Conservation (phyloP, 2,888 invertebrate genomes). For the Limulus polyphemus region DNA sequence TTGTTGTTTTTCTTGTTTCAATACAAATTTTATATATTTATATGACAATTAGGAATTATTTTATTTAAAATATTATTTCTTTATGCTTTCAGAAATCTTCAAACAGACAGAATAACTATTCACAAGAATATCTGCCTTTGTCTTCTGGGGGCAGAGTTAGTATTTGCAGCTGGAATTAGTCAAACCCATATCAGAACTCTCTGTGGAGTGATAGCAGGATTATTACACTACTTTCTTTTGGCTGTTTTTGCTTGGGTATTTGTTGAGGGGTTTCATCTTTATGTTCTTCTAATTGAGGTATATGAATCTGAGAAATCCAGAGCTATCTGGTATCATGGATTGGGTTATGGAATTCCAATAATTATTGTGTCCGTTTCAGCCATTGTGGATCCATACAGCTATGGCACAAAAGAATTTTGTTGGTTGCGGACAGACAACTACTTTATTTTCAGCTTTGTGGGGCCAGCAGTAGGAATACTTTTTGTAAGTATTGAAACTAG, state of each 20-base stretch:
- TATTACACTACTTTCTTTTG: slow-evolving; percentile 64
- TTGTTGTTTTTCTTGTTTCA: too few relatives aligned
- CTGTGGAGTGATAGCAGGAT: slow-evolving; percentile 76
- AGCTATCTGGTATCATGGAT: slow-evolving; percentile 75
- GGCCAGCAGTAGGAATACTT: slow-evolving; percentile 73
- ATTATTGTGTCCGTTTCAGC: slow-evolving; percentile 67
- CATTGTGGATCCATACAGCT: slow-evolving; percentile 65
- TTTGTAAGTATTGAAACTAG: slow-evolving; percentile 32
- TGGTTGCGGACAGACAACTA: slow-evolving; percentile 75
- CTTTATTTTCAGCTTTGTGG: slow-evolving; percentile 86
- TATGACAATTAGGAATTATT: too few relatives aligned
- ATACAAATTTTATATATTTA: too few relatives aligned
- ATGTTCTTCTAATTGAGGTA: slow-evolving; percentile 86
- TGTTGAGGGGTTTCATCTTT: slow-evolving; percentile 89
- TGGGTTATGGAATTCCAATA: slow-evolving; percentile 71
- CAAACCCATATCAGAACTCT: slow-evolving; percentile 69
- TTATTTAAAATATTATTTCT: too few relatives aligned
- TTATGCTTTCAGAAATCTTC: slow-evolving; percentile 47
- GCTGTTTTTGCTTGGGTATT: slow-evolving; percentile 94
- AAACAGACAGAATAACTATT: slow-evolving; percentile 72
- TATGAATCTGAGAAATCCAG: slow-evolving; percentile 81
- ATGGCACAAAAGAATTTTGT: slow-evolving; percentile 67
- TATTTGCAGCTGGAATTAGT: slow-evolving; percentile 80
- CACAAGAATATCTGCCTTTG: slow-evolving; percentile 92
- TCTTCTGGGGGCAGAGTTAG: slow-evolving; percentile 73